These are phyloP conservation scores for Tragelaphus scriptus DNA, from an alignment of 2,113 vertebrate species.

Conservation along the genomic window DNA sequence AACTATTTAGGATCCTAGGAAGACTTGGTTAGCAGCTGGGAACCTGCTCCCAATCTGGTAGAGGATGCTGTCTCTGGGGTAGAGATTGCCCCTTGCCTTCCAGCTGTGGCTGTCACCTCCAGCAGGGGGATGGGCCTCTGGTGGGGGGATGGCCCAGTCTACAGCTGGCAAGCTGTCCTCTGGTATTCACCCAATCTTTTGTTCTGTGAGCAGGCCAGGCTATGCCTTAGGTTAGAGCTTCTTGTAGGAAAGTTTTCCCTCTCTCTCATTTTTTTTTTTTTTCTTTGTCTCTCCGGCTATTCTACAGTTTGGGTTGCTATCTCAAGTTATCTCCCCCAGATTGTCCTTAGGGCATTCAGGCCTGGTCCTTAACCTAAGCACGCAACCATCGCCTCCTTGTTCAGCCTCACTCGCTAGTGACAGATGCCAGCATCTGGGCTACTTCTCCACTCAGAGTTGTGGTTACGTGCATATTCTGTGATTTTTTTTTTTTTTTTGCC, in stretches of 20 bases:
- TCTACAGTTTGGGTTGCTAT: no score
- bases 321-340: no score
- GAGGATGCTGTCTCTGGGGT: not conserved
- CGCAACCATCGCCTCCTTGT: not conserved
- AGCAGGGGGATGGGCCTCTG: not conserved
- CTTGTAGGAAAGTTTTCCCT: no score
- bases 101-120: not conserved
- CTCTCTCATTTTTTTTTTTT: no score
- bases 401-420: not conserved
- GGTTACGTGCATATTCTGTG: not conserved
- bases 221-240: no score
- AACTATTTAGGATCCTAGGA: not conserved
- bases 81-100: not conserved
- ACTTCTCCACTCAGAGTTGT: not conserved
- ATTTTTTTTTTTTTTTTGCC: no score
- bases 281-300: no score
- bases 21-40: not conserved
- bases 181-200: no score
- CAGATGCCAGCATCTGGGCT: rapidly evolving
- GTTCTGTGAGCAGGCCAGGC: no score
- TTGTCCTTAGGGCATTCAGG: not conserved
- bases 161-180: no score
- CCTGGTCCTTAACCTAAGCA: not conserved
- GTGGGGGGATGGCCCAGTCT: rapidly evolving
- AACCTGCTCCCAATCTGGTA: not conserved